phyloP scores from a whole-genome alignment of 2,797 vertebrate species.

The Bucorvus abyssinicus region DNA sequence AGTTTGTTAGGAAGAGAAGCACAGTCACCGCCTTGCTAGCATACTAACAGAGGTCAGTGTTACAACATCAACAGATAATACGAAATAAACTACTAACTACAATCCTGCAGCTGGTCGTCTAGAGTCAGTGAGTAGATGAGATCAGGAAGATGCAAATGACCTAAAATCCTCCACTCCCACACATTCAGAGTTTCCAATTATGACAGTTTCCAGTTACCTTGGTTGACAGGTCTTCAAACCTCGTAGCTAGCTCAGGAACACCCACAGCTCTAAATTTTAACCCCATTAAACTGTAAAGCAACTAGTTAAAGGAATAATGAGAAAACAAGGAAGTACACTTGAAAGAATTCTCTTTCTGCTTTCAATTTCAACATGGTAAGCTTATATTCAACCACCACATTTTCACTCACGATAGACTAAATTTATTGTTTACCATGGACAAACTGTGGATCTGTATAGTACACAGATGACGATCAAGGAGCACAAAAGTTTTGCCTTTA shows the following conservation, averaged over 20 bases:
- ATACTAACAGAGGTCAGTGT: not conserved
- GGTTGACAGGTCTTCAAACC: not conserved
- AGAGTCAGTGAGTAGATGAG: not conserved
- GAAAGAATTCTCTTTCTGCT: not conserved
- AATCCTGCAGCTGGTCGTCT: not conserved
- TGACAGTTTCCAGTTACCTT: not conserved
- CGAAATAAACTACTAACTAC: not conserved
- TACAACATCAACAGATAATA: not conserved
- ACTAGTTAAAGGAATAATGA: not conserved
- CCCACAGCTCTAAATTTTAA: not conserved
- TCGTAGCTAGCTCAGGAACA: not conserved
- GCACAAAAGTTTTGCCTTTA: not conserved
- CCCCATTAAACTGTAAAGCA: not conserved
- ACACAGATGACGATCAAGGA: rapidly evolving
- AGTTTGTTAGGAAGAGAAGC: not conserved
- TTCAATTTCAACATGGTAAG: not conserved
- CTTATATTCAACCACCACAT: not conserved
- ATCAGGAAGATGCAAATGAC: not conserved
- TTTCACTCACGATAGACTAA: not conserved
- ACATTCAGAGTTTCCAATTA: not conserved
- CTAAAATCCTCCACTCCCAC: not conserved
- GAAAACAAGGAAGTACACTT: not conserved
- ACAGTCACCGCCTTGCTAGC: not conserved
- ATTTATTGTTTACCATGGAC: not conserved
- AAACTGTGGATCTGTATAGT: not conserved